Conservation (phyloP, 1,140 invertebrate genomes). For the Drosophila carrolli region DNA sequence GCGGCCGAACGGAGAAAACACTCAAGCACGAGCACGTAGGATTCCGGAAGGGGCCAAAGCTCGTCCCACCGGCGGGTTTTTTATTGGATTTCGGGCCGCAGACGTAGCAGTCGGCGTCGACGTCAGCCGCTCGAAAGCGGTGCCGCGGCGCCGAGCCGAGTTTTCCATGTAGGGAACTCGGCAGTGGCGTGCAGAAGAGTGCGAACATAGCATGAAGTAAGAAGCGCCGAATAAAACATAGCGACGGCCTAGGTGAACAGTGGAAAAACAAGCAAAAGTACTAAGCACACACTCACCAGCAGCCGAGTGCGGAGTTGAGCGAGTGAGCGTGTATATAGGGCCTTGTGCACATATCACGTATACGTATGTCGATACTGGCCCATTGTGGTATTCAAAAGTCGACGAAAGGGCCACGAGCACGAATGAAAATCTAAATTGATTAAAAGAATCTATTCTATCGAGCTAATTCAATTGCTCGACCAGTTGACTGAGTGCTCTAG, state of each 20-base stretch:
- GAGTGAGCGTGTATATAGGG: slow-evolving; percentile 35
- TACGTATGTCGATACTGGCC: slow-evolving; percentile 6
- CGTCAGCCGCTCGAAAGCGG: slow-evolving; percentile 20
- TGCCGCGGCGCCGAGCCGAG: slow-evolving; percentile 43
- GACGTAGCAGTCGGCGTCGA: slow-evolving; percentile 13
- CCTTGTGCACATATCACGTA: slow-evolving; percentile 21
- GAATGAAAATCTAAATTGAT: slow-evolving; percentile 60
- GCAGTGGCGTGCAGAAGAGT: slow-evolving; percentile 79
- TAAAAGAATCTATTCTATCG: slow-evolving; percentile 58
- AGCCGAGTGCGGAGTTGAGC: slow-evolving; percentile 25
- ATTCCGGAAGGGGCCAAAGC: slow-evolving; percentile 3
- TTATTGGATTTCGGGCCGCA: slow-evolving; percentile 62
- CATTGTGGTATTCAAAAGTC: not conserved
- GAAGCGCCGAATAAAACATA: slow-evolving; percentile 77
- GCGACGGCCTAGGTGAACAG: slow-evolving; percentile 65
- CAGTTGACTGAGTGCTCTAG: slow-evolving; percentile 20
- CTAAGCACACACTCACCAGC: slow-evolving; percentile 41
- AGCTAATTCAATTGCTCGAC: slow-evolving; percentile 49
- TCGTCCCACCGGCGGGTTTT: slow-evolving; percentile 1
- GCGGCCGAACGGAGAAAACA: slow-evolving; percentile 3
- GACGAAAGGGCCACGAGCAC: slow-evolving; percentile 2
- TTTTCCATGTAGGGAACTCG: slow-evolving; percentile 79
- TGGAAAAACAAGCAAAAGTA: slow-evolving; percentile 70
- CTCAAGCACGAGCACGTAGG: slow-evolving; percentile 1
- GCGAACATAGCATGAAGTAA: slow-evolving; percentile 82